Percentiles rank a stretch among this genome's conserved stretches.
Evolutionary conservation across 2,797 vertebrate species (phyloP).

Genomic region (Podarcis lilfordi): DNA sequence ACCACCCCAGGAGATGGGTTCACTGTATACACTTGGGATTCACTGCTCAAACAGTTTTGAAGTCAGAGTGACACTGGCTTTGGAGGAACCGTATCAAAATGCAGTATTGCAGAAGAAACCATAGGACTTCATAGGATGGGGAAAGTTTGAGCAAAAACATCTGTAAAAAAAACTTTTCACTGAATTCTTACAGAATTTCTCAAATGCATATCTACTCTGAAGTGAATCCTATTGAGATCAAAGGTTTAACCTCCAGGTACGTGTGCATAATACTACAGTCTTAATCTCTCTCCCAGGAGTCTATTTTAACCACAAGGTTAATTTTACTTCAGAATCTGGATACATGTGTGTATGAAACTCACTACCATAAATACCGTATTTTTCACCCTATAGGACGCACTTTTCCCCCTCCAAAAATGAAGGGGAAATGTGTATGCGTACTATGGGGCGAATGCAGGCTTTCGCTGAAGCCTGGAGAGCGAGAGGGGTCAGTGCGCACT

Average conservation of each 20-base stretch:
- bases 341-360: background rate
- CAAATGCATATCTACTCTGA: background rate
- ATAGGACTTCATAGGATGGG: background rate
- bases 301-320: slow-evolving; percentile 6
- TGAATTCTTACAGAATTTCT: background rate
- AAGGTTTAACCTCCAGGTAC: background rate
- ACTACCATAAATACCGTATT: no score
- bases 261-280: background rate
- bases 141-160: slow-evolving; percentile 26
- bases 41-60: no score
- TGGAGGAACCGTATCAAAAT: background rate
- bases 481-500: no score
- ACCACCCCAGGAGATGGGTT: no score
- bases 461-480: no score
- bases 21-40: no score
- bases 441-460: no score
- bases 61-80: background rate
- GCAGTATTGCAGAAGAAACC: background rate
- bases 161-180: slow-evolving; percentile 26
- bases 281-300: background rate
- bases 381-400: no score
- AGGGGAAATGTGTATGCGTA: no score
- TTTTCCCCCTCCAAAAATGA: no score
- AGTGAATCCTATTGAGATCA: background rate
- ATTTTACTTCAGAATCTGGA: background rate